Percentiles rank a stretch among this genome's conserved stretches.
Evolutionary conservation across 2,113 vertebrate species (phyloP).

Genomic region (Scytalopus superciliaris): DNA sequence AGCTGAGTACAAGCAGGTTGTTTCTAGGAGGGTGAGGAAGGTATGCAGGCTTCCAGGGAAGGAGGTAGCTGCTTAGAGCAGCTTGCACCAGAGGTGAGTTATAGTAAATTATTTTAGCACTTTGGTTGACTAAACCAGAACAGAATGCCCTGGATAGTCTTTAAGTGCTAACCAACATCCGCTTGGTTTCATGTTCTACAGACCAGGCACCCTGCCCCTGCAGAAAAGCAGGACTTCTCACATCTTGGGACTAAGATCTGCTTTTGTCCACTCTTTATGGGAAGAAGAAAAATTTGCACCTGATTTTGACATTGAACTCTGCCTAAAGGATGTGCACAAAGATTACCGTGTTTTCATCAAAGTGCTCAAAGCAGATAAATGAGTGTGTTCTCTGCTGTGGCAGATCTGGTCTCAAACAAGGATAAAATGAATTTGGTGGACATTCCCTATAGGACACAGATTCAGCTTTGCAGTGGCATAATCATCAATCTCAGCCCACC

Average conservation of each 20-base stretch:
- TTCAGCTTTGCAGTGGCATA: background rate
- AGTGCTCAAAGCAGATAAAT: background rate
- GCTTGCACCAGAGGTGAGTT: background rate
- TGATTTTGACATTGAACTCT: background rate
- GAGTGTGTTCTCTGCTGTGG: background rate
- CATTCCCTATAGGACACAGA: background rate
- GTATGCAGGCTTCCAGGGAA: background rate
- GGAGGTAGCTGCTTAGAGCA: background rate
- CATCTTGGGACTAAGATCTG: background rate
- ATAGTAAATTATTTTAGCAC: background rate
- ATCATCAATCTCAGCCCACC: background rate
- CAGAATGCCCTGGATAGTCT: background rate
- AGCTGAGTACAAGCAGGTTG: background rate
- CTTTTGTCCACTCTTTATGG: background rate
- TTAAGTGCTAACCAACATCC: background rate
- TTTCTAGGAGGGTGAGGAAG: background rate
- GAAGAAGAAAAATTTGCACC: background rate
- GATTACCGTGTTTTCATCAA: background rate
- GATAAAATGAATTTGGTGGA: background rate
- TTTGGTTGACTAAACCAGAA: background rate
- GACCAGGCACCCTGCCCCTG: background rate
- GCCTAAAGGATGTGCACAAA: background rate
- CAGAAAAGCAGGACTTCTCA: background rate
- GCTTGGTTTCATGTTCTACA: background rate
- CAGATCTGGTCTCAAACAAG: background rate